A percentile compares a stretch with the other conserved stretches of the same genome.
These are phyloP conservation scores for Luffia ferchaultella DNA, from an alignment of 2,888 invertebrate species.

Conservation along the genomic window DNA sequence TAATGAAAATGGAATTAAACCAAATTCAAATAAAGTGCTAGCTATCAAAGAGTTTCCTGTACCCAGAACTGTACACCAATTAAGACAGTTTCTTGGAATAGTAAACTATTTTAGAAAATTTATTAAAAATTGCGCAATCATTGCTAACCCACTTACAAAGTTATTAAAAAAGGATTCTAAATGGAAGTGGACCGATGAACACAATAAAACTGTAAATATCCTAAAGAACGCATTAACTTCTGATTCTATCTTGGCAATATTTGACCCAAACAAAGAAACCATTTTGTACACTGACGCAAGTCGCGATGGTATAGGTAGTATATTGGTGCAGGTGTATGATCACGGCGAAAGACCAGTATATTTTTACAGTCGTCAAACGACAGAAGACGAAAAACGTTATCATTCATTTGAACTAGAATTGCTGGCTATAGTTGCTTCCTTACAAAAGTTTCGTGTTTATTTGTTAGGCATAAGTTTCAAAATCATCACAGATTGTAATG, in stretches of 20 bases:
- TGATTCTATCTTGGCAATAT: constrained; percentile 12
- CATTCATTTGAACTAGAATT: constrained; percentile 24
- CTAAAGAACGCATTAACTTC: constrained; percentile 11
- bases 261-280: constrained; percentile 14
- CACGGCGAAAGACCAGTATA: constrained; percentile 15
- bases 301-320: constrained; percentile 19
- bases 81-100: constrained; percentile 20
- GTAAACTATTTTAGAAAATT: too few species aligned
- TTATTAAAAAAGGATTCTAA: constrained; percentile 13
- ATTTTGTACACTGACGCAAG: constrained; percentile 26
- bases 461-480: too few species aligned
- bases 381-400: constrained; percentile 21
- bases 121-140: constrained; percentile 15
- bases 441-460: too few species aligned
- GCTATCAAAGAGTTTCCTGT: background rate
- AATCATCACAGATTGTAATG: too few species aligned
- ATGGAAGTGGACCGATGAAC: constrained; percentile 13
- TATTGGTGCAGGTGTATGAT: constrained; percentile 19
- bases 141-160: constrained; percentile 17
- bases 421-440: constrained; percentile 25
- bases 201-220: constrained; percentile 10
- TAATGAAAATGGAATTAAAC: background rate
- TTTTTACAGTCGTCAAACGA: constrained; percentile 22
- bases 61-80: background rate
- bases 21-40: background rate